Evolutionary conservation across 2,797 vertebrate genomes (phyloP), one percentile per base, ranked within the genome.

Genomic region (Bradypodion pumilum): DNA sequence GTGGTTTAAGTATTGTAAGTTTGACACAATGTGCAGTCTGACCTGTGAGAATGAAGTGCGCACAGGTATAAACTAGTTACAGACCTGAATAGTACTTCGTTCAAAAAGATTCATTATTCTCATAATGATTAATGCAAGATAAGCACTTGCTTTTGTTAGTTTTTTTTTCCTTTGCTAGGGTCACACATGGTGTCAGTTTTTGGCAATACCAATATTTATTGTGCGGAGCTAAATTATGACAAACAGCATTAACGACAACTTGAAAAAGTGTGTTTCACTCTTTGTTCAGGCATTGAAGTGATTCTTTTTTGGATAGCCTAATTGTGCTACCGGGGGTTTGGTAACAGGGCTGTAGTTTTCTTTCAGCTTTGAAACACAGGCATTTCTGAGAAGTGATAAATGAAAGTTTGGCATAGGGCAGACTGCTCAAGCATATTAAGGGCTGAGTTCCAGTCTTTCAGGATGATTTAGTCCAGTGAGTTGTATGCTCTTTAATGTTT

Each of bases 41-140:
- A 42, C 68, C 68, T 76, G 29, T 60, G 56, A 72, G 35, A 62
- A 80, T 56, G 15, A 70, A 59, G 44, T 74, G 49, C 66, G 21
- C 62, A 81, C 77, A 88, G 91, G 49, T 13, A n/a, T 84, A 37
- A 89, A 19, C 4, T 63, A 86, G 60, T 60, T 85, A 74, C 79
- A 86, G 40, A 62, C 59, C 74, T 0, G 0, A 78, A 23, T 78
- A 49, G 82, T 90, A 90, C 77, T 81, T 27, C 88, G 78, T 85
- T 87, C 88, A 74, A 87, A 92, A 91, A 86, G 88, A 91, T 92
- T 90, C 78, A 88, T 92, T 82, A 89, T 32, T 87, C 85, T 88
- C 75, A 81, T 81, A 86, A 89, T 89, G 90, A 93, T 91, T 89
- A 93, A 92, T 89, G 74, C 52, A 87, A 73, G 69, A 78, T 93